A percentile compares a stretch with the other conserved stretches of the same genome.
Evolutionary conservation across 1,140 invertebrate species (phyloP).

Genomic region (Brachionus plicatilis): DNA sequence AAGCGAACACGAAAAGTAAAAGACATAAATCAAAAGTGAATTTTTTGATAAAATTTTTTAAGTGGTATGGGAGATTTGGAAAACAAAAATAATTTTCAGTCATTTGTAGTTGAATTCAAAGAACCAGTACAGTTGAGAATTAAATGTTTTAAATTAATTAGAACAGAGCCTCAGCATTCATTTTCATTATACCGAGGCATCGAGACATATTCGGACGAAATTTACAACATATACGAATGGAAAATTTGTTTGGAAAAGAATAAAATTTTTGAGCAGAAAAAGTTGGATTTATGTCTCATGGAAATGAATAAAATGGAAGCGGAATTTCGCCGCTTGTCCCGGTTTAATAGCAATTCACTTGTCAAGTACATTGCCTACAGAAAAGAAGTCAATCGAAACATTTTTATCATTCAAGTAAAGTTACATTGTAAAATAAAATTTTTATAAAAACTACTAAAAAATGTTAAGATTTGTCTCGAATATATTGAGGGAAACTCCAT

Average conservation of each 20-base stretch:
- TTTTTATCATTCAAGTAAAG: conserved; percentile 10
- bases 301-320: conserved; percentile 61
- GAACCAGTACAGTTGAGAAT: not conserved
- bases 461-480: conserved; percentile 58
- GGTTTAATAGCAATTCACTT: conserved; percentile 67
- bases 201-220: not conserved
- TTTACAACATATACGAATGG: conserved; percentile 35
- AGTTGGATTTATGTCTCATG: conserved; percentile 40
- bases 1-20: not conserved
- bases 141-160: conserved; percentile 15
- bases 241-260: conserved; percentile 62
- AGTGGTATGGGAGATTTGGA: not conserved
- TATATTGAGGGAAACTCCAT: conserved; percentile 62
- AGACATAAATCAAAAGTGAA: not conserved
- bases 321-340: conserved; percentile 65
- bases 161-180: not conserved
- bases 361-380: conserved; percentile 68
- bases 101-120: conserved; percentile 22
- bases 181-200: conserved; percentile 7
- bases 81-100: not conserved
- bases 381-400: conserved; percentile 59
- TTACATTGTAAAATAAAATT: not conserved
- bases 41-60: not conserved
- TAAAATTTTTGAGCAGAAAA: conserved; percentile 56
- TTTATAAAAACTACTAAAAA: conserved; percentile 12